Evolutionary conservation across 2,113 vertebrate genomes (phyloP).

Genomic region (Sylvietta virens): DNA sequence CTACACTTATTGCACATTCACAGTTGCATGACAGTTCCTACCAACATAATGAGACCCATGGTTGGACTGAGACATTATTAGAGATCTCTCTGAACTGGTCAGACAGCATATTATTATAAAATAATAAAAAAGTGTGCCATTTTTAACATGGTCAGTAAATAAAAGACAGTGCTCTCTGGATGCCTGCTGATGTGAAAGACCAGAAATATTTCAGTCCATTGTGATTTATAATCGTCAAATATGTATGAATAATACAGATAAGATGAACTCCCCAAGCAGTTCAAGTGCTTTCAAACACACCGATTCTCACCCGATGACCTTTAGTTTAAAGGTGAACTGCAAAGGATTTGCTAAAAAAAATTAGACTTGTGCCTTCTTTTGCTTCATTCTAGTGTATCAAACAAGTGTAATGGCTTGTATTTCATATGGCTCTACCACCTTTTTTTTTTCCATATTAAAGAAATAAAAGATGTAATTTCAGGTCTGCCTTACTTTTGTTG

Average conservation of each 20-base stretch:
- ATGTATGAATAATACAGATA: conserved; percentile 37
- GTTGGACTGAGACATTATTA: conserved; percentile 65
- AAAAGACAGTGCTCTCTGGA: conserved; percentile 58
- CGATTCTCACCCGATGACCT: conserved; percentile 9
- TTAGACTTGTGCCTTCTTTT: not conserved
- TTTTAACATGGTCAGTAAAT: conserved; percentile 69
- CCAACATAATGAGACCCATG: conserved; percentile 66
- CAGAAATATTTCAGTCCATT: conserved; percentile 58
- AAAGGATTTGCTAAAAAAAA: conserved; percentile 43
- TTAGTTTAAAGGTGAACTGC: conserved; percentile 62
- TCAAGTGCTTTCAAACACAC: conserved; percentile 40
- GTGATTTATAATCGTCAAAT: conserved; percentile 59
- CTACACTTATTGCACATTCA: conserved; percentile 69
- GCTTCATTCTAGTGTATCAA: not conserved
- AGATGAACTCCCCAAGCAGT: conserved; percentile 35
- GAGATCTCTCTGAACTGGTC: conserved; percentile 64
- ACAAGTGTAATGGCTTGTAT: not conserved
- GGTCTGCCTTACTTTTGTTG: not conserved
- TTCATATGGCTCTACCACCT: not conserved
- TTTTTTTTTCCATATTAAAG: not conserved
- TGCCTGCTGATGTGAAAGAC: conserved; percentile 56
- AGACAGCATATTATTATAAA: conserved; percentile 66
- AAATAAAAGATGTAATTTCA: not conserved
- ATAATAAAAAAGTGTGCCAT: conserved; percentile 30
- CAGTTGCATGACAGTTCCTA: conserved; percentile 67